phyloP scores from a whole-genome alignment of 2,113 vertebrate genomes.

The Podarcis muralis region DNA sequence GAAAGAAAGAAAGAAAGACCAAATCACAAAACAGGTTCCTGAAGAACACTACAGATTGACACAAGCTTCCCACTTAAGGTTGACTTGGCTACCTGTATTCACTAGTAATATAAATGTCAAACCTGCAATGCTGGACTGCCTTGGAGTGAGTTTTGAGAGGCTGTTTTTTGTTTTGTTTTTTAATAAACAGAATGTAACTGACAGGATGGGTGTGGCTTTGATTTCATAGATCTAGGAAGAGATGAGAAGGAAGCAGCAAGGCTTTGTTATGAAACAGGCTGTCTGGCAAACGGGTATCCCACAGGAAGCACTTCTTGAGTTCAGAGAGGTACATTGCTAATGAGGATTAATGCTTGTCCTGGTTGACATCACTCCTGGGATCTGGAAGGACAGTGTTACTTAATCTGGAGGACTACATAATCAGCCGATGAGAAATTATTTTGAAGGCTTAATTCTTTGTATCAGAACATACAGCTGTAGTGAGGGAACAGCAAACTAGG shows the following conservation, averaged over 20 bases:
- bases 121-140: neutral
- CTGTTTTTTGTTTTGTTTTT: neutral
- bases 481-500: slow-evolving; percentile 60
- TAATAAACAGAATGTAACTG: rapidly evolving
- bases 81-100: rapidly evolving
- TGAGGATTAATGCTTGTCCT: slow-evolving; percentile 48
- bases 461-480: slow-evolving; percentile 40
- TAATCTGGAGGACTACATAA: slow-evolving; percentile 40
- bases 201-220: slow-evolving; percentile 3
- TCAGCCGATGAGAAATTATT: slow-evolving; percentile 38
- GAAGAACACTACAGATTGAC: neutral
- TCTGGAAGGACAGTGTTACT: slow-evolving; percentile 49
- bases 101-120: neutral
- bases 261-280: slow-evolving; percentile 25
- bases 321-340: slow-evolving; percentile 22
- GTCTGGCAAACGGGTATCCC: slow-evolving; percentile 12
- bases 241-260: slow-evolving; percentile 31
- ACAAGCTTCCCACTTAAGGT: rapidly evolving
- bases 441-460: slow-evolving; percentile 54
- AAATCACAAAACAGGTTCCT: neutral
- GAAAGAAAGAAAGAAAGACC: neutral
- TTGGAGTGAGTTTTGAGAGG: neutral
- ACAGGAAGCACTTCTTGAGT: neutral
- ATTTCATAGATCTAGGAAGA: neutral
- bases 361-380: slow-evolving; percentile 51